Conservation (phyloP, 2,888 invertebrate genomes). For the Parnassius smintheus region DNA sequence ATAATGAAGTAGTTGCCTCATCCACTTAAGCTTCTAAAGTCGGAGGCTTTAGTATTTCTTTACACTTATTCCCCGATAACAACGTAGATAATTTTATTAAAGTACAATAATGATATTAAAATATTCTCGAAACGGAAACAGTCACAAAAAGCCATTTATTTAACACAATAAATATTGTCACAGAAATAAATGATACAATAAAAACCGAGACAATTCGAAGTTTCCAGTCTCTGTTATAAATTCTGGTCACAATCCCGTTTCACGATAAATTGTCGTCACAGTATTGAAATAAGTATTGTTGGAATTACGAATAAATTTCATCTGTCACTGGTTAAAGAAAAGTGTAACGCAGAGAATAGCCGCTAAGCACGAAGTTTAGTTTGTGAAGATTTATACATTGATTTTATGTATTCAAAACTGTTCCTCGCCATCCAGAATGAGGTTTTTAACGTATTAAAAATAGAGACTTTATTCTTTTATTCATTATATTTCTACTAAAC, state of each 20-base stretch:
- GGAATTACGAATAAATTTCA: conserved; percentile 25
- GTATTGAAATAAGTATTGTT: conserved; percentile 26
- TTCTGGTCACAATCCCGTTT: conserved; percentile 21
- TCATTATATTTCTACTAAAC: too few species aligned
- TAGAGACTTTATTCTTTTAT: too few species aligned
- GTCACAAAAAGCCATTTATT: background rate
- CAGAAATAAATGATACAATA: conserved; percentile 12
- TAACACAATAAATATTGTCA: background rate
- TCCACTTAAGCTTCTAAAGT: too few species aligned
- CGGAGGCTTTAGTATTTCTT: too few species aligned
- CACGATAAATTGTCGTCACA: conserved; percentile 21
- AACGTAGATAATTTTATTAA: too few species aligned
- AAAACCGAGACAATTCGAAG: conserved; percentile 2
- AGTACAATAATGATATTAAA: too few species aligned
- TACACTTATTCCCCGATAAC: too few species aligned
- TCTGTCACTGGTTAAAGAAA: conserved; percentile 19
- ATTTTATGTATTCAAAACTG: background rate
- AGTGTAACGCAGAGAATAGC: conserved; percentile 1
- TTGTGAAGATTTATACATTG: conserved; percentile 8
- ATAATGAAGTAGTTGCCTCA: too few species aligned
- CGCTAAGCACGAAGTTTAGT: conserved; percentile 1
- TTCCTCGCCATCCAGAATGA: background rate
- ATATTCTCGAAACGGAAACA: background rate
- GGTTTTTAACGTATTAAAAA: too few species aligned
- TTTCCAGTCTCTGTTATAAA: conserved; percentile 20